Evolutionary conservation across 1,140 invertebrate species (phyloP), one percentile per base, ranked within the genome.

Genomic region (Adelges cooleyi): DNA sequence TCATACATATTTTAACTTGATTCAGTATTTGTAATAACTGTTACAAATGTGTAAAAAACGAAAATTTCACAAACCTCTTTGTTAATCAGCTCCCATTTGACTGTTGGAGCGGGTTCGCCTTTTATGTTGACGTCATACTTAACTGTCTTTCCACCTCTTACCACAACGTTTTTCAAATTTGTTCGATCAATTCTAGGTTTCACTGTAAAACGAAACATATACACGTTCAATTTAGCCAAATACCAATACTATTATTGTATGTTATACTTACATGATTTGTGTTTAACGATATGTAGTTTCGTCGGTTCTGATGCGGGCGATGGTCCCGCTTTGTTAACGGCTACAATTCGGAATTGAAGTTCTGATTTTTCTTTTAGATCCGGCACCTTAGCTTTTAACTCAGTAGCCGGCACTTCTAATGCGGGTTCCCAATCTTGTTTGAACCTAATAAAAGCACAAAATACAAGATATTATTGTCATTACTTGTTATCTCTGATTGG

Each of bases 111-210:
- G 1, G 95, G 95, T 80, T 96, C 92, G 70, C 94, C 96, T 67
- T 84, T 86, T 50, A 96, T 87, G 72, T 98, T 94, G 8, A 98
- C 82, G 74, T 95, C 90, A 72, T 94, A 90, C 74, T 92, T 89
- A 52, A 98, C 86, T 1, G 84, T 81, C 74, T 98, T 95, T 23
- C 95, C 94, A 67, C 90, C 90, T 70, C 90, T 84, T 1, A 95
- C 88, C 2, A 86, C 84, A 59, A 96, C 82, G 33, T 91, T 86
- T 77, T 95, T 93, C 66, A 98, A 78, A 73, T 95, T 93, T 1
- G 92, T 94, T 69, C 92, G 83, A 74, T 96, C 92, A 73, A 98
- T 96, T 74, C 90, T 88, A n/a, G 94, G 94, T 78, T 95, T 95
- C 74, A 95, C 90, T 92, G 72, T 2, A 59, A 79, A 77, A 65